These are phyloP conservation scores for Phymatocera aterrima DNA, from an alignment of 2,888 invertebrate species.

Conservation along the genomic window DNA sequence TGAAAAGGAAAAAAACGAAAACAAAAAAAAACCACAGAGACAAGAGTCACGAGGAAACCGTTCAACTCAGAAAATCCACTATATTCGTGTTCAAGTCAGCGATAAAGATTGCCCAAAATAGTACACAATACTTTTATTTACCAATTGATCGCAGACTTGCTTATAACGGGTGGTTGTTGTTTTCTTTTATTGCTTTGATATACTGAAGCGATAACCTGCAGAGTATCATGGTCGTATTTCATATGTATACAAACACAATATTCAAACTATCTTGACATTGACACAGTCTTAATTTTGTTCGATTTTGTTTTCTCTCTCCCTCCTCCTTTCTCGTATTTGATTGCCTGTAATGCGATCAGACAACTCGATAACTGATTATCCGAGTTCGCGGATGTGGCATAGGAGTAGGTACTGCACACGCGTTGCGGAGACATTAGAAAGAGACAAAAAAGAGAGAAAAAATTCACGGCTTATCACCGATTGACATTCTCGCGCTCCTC, in stretches of 20 bases:
- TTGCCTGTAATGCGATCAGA: background rate
- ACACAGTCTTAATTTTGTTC: constrained; percentile 17
- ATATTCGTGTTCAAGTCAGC: background rate
- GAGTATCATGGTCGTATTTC: too few species aligned
- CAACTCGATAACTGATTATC: background rate
- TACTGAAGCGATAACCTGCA: background rate
- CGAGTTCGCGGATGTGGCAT: constrained; percentile 1
- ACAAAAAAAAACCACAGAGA: too few species aligned
- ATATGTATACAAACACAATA: background rate
- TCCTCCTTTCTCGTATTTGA: background rate
- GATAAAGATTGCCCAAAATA: background rate
- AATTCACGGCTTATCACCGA: background rate
- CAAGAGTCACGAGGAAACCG: background rate
- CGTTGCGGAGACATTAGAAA: background rate
- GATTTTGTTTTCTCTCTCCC: background rate
- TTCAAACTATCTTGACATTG: constrained; percentile 3
- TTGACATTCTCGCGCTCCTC: background rate
- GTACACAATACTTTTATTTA: too few species aligned
- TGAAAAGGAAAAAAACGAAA: too few species aligned
- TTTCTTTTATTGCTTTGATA: too few species aligned
- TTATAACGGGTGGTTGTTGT: too few species aligned
- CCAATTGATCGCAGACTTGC: too few species aligned
- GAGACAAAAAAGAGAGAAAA: background rate
- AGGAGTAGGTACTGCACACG: too few species aligned
- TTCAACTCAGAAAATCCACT: background rate